Conservation (phyloP, 2,888 invertebrate genomes). For the Protophormia terraenovae region DNA sequence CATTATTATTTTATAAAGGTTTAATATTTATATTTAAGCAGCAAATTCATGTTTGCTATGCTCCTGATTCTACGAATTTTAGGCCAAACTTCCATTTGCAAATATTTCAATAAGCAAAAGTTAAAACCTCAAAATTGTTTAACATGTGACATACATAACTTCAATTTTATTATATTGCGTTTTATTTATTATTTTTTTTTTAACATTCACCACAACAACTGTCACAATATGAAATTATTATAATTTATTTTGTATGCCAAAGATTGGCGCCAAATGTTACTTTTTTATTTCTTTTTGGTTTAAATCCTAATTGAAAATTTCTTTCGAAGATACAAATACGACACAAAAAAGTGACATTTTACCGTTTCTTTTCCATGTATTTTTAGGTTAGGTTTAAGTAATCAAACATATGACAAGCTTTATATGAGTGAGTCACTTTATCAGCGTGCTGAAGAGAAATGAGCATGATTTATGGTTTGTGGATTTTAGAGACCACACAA, state of each 20-base stretch:
- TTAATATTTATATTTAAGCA: too few relatives aligned
- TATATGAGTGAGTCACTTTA: constrained; percentile 42
- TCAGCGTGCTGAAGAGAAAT: constrained; percentile 44
- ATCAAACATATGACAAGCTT: neutral
- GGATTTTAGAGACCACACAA: constrained; percentile 49
- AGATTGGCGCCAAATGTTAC: constrained; percentile 49
- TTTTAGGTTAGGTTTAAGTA: constrained; percentile 32
- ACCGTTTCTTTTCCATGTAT: constrained; percentile 31
- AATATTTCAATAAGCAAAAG: too few relatives aligned
- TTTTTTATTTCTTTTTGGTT: neutral
- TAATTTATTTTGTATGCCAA: constrained; percentile 44
- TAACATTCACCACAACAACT: constrained; percentile 24
- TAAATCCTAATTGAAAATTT: constrained; percentile 36
- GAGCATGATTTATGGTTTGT: constrained; percentile 56
- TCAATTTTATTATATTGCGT: too few relatives aligned
- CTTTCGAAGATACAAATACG: neutral
- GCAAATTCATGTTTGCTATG: too few relatives aligned
- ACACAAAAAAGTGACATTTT: constrained; percentile 25
- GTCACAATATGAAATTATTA: constrained; percentile 29
- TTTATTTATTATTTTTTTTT: too few relatives aligned
- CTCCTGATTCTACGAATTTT: too few relatives aligned
- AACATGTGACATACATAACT: too few relatives aligned
- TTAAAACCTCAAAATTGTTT: too few relatives aligned
- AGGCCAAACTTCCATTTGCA: too few relatives aligned
- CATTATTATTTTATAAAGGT: too few relatives aligned